phyloP scores from a whole-genome alignment of 2,888 invertebrate genomes.

The Schrankia costaestrigalis region DNA sequence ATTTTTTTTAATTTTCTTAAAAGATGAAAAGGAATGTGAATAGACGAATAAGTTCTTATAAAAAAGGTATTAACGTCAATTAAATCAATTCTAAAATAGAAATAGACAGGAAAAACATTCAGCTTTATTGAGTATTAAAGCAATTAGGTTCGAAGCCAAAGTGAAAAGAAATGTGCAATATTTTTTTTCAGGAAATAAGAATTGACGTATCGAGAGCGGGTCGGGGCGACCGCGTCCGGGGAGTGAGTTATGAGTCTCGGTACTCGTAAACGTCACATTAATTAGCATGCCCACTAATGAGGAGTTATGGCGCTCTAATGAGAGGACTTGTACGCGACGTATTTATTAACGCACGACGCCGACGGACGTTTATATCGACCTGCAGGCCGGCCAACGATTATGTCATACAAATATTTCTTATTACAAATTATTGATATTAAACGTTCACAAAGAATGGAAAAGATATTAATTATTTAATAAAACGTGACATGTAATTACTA shows the following conservation, averaged over 20 bases:
- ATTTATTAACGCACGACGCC: slow-evolving; percentile 38
- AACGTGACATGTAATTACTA: too few relatives aligned
- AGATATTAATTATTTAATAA: too few relatives aligned
- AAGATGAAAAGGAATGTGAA: too few relatives aligned
- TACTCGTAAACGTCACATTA: slow-evolving; percentile 77
- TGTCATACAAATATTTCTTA: too few relatives aligned
- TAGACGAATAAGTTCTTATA: too few relatives aligned
- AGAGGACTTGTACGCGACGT: slow-evolving; percentile 67
- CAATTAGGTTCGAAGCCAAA: slow-evolving; percentile 34
- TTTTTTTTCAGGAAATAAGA: slow-evolving; percentile 24
- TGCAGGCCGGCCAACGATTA: slow-evolving; percentile 30
- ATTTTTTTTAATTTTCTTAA: too few relatives aligned
- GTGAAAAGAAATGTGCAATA: slow-evolving; percentile 20
- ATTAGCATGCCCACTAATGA: slow-evolving; percentile 79
- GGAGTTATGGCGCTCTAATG: slow-evolving; percentile 79
- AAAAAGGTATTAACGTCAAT: not conserved
- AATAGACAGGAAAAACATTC: slow-evolving; percentile 1
- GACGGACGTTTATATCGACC: slow-evolving; percentile 30
- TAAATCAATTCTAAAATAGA: not conserved
- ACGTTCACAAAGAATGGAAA: too few relatives aligned
- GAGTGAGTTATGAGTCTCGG: slow-evolving; percentile 50
- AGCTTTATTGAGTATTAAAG: slow-evolving; percentile 10
- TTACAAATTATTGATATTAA: too few relatives aligned
- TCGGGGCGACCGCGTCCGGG: slow-evolving; percentile 18
- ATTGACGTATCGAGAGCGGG: slow-evolving; percentile 32